Evolutionary conservation across 2,113 vertebrate species (phyloP).

Genomic region (Arizona elegans): DNA sequence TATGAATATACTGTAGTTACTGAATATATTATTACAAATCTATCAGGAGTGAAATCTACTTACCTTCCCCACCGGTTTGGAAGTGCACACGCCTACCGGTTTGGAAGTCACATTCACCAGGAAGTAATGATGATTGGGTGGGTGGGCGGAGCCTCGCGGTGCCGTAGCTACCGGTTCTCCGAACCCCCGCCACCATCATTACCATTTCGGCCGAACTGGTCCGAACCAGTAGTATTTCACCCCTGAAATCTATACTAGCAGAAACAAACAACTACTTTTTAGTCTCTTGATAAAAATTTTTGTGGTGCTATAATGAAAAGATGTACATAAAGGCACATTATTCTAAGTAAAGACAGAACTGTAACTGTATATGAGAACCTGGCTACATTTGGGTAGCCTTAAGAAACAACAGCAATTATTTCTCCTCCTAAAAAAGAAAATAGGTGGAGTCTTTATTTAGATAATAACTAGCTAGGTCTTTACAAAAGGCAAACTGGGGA

Average conservation of each 20-base stretch:
- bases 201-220: no score
- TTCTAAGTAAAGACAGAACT: not conserved
- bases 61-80: no score
- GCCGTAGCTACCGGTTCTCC: no score
- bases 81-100: no score
- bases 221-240: no score
- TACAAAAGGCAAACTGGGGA: not conserved
- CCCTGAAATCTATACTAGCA: no score
- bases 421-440: not conserved
- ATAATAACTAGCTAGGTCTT: not conserved
- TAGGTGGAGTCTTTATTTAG: not conserved
- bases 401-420: not conserved
- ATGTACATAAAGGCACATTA: not conserved
- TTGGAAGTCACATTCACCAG: no score
- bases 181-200: no score
- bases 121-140: no score
- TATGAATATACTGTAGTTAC: not conserved
- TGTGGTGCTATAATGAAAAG: not conserved
- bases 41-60: no score
- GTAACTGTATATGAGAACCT: not conserved
- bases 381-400: not conserved
- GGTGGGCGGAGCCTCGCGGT: no score
- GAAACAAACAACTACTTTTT: not conserved
- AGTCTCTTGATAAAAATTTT: not conserved
- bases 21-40: not conserved